Percentiles rank a stretch among this genome's conserved stretches.
Evolutionary conservation across 2,113 vertebrate genomes (phyloP).

Genomic region (Cariama cristata): DNA sequence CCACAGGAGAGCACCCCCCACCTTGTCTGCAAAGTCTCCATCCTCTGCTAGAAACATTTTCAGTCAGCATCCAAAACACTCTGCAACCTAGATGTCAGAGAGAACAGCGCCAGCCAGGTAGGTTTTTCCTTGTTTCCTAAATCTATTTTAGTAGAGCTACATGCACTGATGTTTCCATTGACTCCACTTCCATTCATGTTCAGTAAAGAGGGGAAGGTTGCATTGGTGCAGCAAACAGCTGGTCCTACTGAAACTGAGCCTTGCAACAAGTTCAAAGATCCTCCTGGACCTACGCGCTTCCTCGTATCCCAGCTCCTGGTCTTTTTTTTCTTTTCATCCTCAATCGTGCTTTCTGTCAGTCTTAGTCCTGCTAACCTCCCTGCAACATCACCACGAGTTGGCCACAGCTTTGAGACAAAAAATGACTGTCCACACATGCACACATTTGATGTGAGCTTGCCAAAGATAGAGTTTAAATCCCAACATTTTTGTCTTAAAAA

Average conservation of each 20-base stretch:
- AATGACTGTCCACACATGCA: accelerated
- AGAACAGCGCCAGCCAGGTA: no score
- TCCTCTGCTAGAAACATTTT: background rate
- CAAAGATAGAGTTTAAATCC: background rate
- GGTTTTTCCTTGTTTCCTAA: background rate
- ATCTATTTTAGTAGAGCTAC: background rate
- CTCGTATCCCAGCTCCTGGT: background rate
- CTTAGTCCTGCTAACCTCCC: background rate
- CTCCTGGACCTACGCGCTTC: background rate
- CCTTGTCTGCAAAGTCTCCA: background rate
- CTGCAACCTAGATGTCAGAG: background rate
- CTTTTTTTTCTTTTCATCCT: background rate
- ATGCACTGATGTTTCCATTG: background rate
- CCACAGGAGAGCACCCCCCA: background rate
- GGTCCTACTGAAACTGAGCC: background rate
- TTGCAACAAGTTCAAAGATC: background rate
- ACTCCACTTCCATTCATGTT: no score
- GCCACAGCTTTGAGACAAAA: background rate
- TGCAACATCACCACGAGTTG: background rate
- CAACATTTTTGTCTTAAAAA: background rate
- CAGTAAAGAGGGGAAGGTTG: background rate
- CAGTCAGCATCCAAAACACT: background rate
- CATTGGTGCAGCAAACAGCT: accelerated
- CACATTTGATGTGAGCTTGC: background rate
- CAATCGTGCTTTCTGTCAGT: background rate